Evolutionary conservation across 92 coral and sea anemone genomes (phyloP), one percentile per base, ranked within the genome.

Genomic region (Parazoanthus atlanticus): DNA sequence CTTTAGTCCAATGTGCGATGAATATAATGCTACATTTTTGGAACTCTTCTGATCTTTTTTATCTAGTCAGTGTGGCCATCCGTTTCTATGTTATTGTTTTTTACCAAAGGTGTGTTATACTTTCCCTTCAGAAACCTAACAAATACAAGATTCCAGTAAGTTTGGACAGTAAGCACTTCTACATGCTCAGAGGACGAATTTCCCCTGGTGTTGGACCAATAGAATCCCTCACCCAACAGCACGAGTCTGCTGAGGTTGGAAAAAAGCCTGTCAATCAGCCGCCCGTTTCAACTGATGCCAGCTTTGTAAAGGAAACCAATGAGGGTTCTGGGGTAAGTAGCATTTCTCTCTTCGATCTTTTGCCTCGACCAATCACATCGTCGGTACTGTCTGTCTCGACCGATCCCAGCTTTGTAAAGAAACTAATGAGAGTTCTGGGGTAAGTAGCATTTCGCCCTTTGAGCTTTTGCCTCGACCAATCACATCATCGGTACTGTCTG

Each of bases 361-460:
- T 30, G 32, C 73, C 33, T 76, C n/a, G 19, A 29, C 36, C 40
- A 58, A 19, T n/a, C 11, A 17, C 38, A 13, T 12, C 38, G 23
- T 71, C 34, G 40, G 40, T 16, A 67, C 58, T 12, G 13, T 0
- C 52, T 10, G 76, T 94, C 61, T 89, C 98, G 0, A 78, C 91
- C 4, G 94, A 95, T 69, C 93, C 92, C 67, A 91, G 96, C 77
- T 89, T 89, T 61, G 84, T 91, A 64, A 93, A 95, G 17, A 95
- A 85, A 92, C 95, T 66, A 95, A 95, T 86, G 98, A 95, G 52
- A 96, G 91, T 19, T 89, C 96, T 13, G 98, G 94, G 93, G 98
- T 95, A 76, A 52, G 94, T 58, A 74, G 58, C 30, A 34, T 41
- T 19, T 16, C 43, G n/a, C 31, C 74, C 17, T 29, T 71, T 25